Conservation (phyloP, 2,888 invertebrate species). For the Metalampra italica region DNA sequence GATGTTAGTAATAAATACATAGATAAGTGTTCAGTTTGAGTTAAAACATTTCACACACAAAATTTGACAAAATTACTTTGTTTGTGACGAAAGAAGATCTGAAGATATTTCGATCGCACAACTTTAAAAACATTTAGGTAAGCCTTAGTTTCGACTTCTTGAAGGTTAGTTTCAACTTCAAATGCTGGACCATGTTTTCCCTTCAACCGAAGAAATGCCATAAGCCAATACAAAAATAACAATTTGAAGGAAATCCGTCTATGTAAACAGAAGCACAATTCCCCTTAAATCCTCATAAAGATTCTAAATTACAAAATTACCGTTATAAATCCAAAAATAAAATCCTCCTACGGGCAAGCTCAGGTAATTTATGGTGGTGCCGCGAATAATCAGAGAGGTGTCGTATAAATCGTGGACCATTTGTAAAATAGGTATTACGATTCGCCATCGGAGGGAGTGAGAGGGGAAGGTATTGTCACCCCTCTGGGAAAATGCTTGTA, state of each 20-base stretch:
- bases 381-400: conserved; percentile 74
- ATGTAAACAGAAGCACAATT: conserved; percentile 1
- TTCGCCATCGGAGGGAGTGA: conserved; percentile 24
- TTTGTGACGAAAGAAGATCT: too few species aligned
- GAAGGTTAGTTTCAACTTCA: too few species aligned
- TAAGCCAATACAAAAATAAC: too few species aligned
- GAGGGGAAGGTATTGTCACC: conserved; percentile 4
- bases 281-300: conserved; percentile 20
- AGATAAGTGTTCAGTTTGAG: too few species aligned
- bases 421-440: conserved; percentile 76
- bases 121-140: too few species aligned
- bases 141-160: too few species aligned
- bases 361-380: conserved; percentile 71
- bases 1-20: too few species aligned
- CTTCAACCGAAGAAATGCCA: too few species aligned
- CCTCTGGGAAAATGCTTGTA: not conserved
- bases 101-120: too few species aligned
- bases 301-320: conserved; percentile 51
- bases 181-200: too few species aligned
- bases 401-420: conserved; percentile 75
- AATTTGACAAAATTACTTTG: too few species aligned
- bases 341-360: conserved; percentile 58
- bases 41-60: too few species aligned
- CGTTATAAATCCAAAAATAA: conserved; percentile 71
- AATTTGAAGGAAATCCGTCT: not conserved